Conservation (phyloP, 2,888 invertebrate genomes). For the Orthosia incerta region DNA sequence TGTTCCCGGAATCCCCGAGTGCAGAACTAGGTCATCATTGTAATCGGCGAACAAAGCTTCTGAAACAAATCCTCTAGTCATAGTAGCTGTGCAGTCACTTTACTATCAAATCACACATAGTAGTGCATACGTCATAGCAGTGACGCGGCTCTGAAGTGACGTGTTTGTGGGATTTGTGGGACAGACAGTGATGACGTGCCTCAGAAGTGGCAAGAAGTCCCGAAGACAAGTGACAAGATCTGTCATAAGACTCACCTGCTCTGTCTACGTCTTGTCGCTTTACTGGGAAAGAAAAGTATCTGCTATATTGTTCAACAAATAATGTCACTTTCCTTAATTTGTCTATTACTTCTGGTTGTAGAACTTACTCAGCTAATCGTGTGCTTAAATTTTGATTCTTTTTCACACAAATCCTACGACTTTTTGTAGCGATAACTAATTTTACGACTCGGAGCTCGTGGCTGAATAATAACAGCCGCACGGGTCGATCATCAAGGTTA, state of each 20-base stretch:
- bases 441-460: too few relatives aligned
- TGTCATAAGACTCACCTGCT: neutral
- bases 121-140: neutral
- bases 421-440: too few relatives aligned
- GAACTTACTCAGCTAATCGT: neutral
- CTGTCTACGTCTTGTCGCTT: neutral
- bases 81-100: neutral
- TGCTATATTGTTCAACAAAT: neutral
- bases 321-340: neutral
- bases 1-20: constrained; percentile 13
- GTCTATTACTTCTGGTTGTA: neutral
- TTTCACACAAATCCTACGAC: too few relatives aligned
- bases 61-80: constrained; percentile 9
- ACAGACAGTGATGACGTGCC: neutral
- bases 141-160: neutral
- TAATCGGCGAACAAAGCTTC: neutral
- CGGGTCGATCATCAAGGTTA: too few relatives aligned
- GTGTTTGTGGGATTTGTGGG: neutral
- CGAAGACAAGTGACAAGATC: constrained; percentile 3
- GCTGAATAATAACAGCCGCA: too few relatives aligned
- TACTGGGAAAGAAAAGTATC: neutral
- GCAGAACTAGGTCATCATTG: constrained; percentile 18
- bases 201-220: neutral
- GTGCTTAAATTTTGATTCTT: too few relatives aligned
- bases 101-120: neutral